phyloP scores from a whole-genome alignment of 92 coral and sea anemone species.

The Epizoanthus stellaris region DNA sequence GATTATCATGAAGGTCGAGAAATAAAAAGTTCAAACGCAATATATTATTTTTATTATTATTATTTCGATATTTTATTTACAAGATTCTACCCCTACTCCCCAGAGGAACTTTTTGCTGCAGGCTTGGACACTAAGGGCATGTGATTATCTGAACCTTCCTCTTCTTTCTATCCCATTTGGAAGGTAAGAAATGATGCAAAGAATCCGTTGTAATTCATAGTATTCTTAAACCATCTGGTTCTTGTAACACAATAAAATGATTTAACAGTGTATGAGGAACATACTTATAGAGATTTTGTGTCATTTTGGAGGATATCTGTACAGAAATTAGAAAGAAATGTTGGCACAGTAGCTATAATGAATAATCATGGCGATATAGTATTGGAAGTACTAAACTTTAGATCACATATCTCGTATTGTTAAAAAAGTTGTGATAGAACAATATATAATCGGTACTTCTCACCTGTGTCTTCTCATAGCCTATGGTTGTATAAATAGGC shows the following conservation, averaged over 20 bases:
- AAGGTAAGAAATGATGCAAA: slow-evolving; percentile 22
- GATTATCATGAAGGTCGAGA: not conserved
- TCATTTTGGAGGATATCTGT: not conserved
- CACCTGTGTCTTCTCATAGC: too few species aligned
- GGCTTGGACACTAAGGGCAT: slow-evolving; percentile 32
- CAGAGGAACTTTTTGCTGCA: not conserved
- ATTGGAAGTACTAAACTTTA: too few species aligned
- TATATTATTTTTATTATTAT: too few species aligned
- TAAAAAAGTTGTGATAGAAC: too few species aligned
- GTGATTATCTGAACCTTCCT: slow-evolving; percentile 9
- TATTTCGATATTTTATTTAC: not conserved
- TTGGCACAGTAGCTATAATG: not conserved
- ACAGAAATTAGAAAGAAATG: not conserved
- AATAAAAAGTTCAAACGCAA: too few species aligned
- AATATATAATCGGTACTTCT: too few species aligned
- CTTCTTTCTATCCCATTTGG: slow-evolving; percentile 35
- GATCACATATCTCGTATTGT: too few species aligned
- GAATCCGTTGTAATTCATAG: not conserved
- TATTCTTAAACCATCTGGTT: slow-evolving; percentile 10
- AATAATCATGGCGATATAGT: slow-evolving; percentile 14
- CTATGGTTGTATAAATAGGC: too few species aligned
- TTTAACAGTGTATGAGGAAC: not conserved
- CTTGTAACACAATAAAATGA: not conserved
- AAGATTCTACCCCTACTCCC: not conserved
- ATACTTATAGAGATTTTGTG: not conserved